Base-by-base conservation (phyloP, 2,113 vertebrate species). In the Prionailurus bengalensis region DNA sequence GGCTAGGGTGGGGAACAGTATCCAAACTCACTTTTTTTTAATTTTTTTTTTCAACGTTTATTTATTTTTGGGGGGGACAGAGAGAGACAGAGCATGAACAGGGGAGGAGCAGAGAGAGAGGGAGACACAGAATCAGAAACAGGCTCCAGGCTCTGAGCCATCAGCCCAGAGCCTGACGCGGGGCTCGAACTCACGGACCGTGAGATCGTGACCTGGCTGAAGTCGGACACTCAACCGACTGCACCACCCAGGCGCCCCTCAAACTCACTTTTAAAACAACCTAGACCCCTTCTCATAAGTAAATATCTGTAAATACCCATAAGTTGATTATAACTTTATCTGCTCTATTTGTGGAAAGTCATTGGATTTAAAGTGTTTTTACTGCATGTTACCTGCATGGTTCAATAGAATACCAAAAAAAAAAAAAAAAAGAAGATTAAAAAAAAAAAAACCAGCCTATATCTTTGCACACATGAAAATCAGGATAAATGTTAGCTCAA, bases 361-460 rank as follows among this genome's bases (percentile, higher is more conserved):
- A 82, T 51, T n/a, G 79, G 53, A 39, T 36, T 81, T 58, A 39
- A 65, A 63, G 33, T 36, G 10, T 48, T 71, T 74, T 27, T 63
- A 63, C 45, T 45, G 29, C 23, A n/a, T 4, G 6, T 36, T 51
- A 58, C n/a, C 10, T 51, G 9, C 42, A 94, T 10, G 79, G 68
- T 70, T 82, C 2, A 83, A 71, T 65, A 65, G 39, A 71, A 58
- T 36, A 27, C 10, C 36, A 93, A 61, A 19, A 73, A 71, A 4
- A 29, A 23, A 19, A 70, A 81, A 19, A 71, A 42, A 61, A 82
- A 33, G 29, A 17, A 81, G 3, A 14, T 3, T 12, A 13, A 51
- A 51, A 51, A 51, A 51, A 51, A 51, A 51, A 51, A 14, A 8
- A 0, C 45, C 45, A 45, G 31, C 4, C 4, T 21, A 0, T 13